Base-by-base conservation (phyloP, 2,113 vertebrate genomes). In the Halcyon malimbica region DNA sequence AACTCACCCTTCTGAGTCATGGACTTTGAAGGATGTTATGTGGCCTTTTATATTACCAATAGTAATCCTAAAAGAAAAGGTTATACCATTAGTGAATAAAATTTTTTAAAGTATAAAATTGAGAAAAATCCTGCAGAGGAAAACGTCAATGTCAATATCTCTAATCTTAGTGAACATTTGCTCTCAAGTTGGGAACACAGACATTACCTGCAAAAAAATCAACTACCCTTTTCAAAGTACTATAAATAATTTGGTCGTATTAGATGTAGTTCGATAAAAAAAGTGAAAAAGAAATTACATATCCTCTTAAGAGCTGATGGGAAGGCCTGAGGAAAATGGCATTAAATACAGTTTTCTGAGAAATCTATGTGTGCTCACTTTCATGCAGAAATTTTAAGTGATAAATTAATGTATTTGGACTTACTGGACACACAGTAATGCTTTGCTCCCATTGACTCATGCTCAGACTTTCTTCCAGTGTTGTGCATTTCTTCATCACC, bases 401-500 rank as follows among this genome's bases (percentile, higher is more conserved):
- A 53, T 20, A 67, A 93, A 35, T 35, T 1, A 83, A 82, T 33
- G 10, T 16, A 9, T 2, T 18, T 60, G 31, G 65, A 98, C 99
- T 98, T 98, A 99, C 99, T 33, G 99, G 99, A 89, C 99, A 99
- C 83, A 98, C 89, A 20, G 98, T 98, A 95, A 99, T 98, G 96
- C 98, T 99, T 96, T 99, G 99, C 83, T 99, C 99, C 99, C 99
- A 99, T 79, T 99, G 99, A 60, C 98, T 99, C 99, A 99, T 99
- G 94, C 98, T 98, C 90, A 99, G 97, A 80, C 99, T 99, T 91
- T 99, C 99, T 97, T 99, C 99, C 88, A 99, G 97, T 1, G 99
- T 99, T 15, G 99, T 99, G 83, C 99, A 99, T 75, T 99, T 99
- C 98, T 99, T 99, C 96, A 99, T 97, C 83, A 99, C 97, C 95